phyloP scores from a whole-genome alignment of 2,113 vertebrate genomes.

The Dicerorhinus sumatrensis region DNA sequence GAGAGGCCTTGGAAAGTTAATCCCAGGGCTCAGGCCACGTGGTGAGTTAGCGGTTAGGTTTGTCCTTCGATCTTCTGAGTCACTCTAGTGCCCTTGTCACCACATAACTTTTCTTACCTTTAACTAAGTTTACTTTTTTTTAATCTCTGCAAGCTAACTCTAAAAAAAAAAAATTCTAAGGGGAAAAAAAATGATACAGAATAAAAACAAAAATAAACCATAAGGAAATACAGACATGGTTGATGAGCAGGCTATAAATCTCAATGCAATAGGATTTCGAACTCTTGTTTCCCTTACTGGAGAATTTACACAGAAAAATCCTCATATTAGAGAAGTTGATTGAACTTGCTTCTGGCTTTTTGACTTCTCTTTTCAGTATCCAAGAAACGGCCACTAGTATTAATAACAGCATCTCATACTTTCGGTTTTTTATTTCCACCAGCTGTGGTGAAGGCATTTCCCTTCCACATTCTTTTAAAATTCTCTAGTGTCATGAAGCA shows the following conservation, averaged over 20 bases:
- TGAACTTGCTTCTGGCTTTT: conserved; percentile 62
- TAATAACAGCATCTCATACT: neutral
- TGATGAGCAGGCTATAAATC: neutral
- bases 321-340: neutral
- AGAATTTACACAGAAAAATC: neutral
- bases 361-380: conserved; percentile 26
- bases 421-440: neutral
- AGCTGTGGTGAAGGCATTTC: neutral
- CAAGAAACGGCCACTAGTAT: neutral
- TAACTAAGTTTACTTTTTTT: conserved; percentile 15
- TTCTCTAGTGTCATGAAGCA: neutral
- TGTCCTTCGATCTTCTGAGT: neutral
- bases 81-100: neutral
- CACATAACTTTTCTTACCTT: neutral
- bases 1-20: neutral
- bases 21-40: fast-evolving
- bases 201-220: neutral
- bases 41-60: neutral
- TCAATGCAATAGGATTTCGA: neutral
- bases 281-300: neutral
- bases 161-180: neutral
- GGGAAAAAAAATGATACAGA: neutral
- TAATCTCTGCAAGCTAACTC: neutral
- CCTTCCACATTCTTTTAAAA: neutral
- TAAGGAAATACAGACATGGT: neutral